Evolutionary conservation across 2,113 vertebrate genomes (phyloP).

Genomic region (Riparia riparia): DNA sequence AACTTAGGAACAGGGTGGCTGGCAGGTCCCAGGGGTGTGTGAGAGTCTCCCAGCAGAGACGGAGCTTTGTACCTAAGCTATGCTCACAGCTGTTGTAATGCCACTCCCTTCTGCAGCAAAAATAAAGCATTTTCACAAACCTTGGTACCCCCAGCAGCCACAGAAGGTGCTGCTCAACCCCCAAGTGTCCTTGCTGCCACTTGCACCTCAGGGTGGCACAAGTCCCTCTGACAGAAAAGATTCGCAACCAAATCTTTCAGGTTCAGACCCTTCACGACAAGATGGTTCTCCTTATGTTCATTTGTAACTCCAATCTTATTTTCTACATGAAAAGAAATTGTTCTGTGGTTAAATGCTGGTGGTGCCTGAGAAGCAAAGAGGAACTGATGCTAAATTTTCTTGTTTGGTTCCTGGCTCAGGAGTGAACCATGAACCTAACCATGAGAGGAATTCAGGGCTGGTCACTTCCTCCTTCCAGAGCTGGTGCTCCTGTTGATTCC

Average conservation of each 20-base stretch:
- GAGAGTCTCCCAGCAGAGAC: fast-evolving
- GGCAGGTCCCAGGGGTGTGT: fast-evolving
- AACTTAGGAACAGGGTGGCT: background rate
- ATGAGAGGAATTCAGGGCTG: background rate
- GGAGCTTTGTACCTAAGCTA: background rate
- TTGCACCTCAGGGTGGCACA: background rate
- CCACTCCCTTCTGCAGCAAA: background rate
- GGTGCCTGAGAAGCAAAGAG: background rate
- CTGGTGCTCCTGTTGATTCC: background rate
- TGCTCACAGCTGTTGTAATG: background rate
- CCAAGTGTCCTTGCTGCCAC: background rate
- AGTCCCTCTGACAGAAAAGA: background rate
- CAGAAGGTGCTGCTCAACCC: too few relatives aligned
- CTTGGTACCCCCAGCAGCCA: background rate
- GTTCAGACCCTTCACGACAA: background rate
- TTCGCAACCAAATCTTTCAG: background rate
- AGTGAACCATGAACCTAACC: background rate
- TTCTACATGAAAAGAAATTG: background rate
- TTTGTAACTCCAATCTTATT: background rate
- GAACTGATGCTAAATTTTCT: background rate
- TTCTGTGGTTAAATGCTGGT: background rate
- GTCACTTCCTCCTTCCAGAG: background rate
- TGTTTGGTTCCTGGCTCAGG: background rate
- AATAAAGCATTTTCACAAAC: background rate
- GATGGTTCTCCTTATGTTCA: background rate